These are phyloP conservation scores for Avahi laniger DNA, from an alignment of 2,797 vertebrate genomes.

Conservation along the genomic window DNA sequence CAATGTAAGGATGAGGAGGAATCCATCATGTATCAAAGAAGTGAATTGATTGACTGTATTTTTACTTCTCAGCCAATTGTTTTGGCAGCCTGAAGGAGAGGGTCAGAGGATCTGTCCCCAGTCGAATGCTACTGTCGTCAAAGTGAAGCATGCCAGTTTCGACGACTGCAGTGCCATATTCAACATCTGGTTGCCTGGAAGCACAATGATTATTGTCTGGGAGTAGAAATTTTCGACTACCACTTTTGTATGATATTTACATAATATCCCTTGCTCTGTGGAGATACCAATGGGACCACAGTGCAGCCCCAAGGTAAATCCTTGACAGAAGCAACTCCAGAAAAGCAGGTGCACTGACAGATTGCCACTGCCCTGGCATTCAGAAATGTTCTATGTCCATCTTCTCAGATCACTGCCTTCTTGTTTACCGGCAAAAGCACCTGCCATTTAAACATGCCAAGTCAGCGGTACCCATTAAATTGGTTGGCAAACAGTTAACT, in stretches of 20 bases:
- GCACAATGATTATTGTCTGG: not conserved
- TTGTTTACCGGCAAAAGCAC: not conserved
- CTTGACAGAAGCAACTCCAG: not conserved
- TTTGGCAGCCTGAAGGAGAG: not conserved
- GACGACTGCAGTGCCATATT: not conserved
- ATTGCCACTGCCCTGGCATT: not conserved
- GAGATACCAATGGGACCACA: not conserved
- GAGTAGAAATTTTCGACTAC: not conserved
- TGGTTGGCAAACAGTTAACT: not conserved
- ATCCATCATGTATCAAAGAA: not conserved
- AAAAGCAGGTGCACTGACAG: not conserved
- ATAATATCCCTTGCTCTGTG: not conserved
- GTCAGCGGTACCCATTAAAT: not conserved
- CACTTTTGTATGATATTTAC: not conserved
- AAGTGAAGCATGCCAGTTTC: not conserved
- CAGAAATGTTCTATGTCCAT: not conserved
- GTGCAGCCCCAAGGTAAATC: not conserved
- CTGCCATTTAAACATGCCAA: not conserved
- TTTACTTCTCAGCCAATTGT: not conserved
- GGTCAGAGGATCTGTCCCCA: not conserved
- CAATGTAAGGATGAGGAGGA: not conserved
- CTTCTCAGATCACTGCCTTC: not conserved
- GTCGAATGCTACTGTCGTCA: not conserved
- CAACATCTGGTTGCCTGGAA: constrained; percentile 16
- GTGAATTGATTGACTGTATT: not conserved